phyloP scores from a whole-genome alignment of 2,113 vertebrate genomes.

The Hippotragus niger region DNA sequence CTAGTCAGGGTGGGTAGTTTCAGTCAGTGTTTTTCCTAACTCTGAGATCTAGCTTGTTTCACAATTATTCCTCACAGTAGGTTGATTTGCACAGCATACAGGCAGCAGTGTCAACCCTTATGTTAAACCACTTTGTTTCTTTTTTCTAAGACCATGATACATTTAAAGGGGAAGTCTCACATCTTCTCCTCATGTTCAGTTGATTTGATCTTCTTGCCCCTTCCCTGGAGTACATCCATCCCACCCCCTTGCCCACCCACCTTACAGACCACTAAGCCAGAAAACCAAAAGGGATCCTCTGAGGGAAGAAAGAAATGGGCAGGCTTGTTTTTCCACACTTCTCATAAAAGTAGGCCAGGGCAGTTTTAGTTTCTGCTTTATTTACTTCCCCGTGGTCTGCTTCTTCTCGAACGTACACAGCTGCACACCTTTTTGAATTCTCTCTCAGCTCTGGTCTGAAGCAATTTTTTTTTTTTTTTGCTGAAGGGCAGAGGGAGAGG shows the following conservation, averaged over 20 bases:
- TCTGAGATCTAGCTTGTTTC: slow-evolving; percentile 31
- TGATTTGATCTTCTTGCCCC: neutral
- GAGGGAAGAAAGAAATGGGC: neutral
- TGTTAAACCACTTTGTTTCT: neutral
- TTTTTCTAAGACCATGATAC: neutral
- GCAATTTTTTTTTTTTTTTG: neutral
- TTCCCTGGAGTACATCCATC: fast-evolving
- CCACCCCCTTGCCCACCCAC: too few relatives aligned
- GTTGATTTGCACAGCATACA: neutral
- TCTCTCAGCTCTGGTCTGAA: neutral
- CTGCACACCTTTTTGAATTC: neutral
- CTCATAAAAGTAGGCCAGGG: neutral
- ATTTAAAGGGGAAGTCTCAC: neutral
- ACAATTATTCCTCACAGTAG: neutral
- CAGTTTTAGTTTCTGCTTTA: neutral
- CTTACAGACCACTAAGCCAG: neutral
- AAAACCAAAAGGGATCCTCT: neutral
- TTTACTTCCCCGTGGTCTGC: neutral
- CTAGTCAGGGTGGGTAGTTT: neutral
- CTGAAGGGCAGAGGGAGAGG: slow-evolving; percentile 64
- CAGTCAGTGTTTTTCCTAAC: neutral
- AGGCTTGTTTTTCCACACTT: neutral
- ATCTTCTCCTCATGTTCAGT: neutral
- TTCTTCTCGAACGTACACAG: neutral
- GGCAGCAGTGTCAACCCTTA: too few relatives aligned